Evolutionary conservation across 2,797 vertebrate species (phyloP).

Genomic region (Loris lydekkerianus): DNA sequence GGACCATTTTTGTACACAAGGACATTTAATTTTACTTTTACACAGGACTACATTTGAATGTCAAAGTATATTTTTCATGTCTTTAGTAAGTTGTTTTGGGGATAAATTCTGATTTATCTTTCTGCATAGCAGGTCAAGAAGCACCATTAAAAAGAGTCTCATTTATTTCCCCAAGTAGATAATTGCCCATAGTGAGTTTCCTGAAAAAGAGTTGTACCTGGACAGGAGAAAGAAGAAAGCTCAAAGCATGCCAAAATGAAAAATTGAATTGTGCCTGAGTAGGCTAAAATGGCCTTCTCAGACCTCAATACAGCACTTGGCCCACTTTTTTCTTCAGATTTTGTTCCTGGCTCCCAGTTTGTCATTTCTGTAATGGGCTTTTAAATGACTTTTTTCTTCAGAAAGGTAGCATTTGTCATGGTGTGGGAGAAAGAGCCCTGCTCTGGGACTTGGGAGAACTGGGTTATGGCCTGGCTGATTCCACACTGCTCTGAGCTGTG

Average conservation of each 20-base stretch:
- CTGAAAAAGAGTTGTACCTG: conserved; percentile 57
- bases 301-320: conserved; percentile 30
- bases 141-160: conserved; percentile 39
- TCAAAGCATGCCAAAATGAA: conserved; percentile 61
- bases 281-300: conserved; percentile 49
- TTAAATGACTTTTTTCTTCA: conserved; percentile 75
- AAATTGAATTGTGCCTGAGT: conserved; percentile 43
- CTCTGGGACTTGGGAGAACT: not conserved
- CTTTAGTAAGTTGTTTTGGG: conserved; percentile 47
- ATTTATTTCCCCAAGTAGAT: conserved; percentile 71
- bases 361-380: conserved; percentile 77
- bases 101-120: conserved; percentile 55
- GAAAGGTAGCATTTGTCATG: conserved; percentile 69
- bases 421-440: conserved; percentile 5
- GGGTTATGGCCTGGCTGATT: conserved; percentile 1
- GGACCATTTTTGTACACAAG: not conserved
- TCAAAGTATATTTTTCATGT: conserved; percentile 44
- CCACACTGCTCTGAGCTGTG: not conserved
- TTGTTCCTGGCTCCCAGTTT: conserved; percentile 71
- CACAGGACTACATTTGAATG: not conserved
- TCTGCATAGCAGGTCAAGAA: conserved; percentile 2
- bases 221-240: conserved; percentile 61
- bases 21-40: conserved; percentile 47
- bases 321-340: conserved; percentile 66
- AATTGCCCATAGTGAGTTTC: conserved; percentile 64